Evolutionary conservation across 2,888 invertebrate genomes (phyloP).

Genomic region (Carcina quercana): DNA sequence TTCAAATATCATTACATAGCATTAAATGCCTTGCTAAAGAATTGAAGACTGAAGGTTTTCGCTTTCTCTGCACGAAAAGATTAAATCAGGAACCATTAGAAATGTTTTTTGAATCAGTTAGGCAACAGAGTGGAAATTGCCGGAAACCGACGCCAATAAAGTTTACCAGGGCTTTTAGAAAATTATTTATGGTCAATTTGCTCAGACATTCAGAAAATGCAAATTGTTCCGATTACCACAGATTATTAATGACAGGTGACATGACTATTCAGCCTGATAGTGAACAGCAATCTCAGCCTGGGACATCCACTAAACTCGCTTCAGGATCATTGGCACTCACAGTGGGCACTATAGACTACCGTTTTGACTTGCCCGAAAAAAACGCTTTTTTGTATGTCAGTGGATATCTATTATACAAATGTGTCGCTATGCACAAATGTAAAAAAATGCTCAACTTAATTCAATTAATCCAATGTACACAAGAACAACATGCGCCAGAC

Average conservation of each 20-base stretch:
- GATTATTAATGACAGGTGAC: neutral
- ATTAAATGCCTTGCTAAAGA: constrained; percentile 1
- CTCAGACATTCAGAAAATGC: constrained; percentile 3
- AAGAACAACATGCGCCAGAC: no score
- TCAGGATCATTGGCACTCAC: neutral
- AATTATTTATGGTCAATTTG: constrained; percentile 3
- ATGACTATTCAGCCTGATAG: no score
- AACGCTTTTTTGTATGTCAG: constrained; percentile 5
- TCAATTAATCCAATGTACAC: no score
- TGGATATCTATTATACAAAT: constrained; percentile 5
- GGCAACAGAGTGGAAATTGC: constrained; percentile 4
- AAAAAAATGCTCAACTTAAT: no score
- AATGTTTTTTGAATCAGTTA: constrained; percentile 4
- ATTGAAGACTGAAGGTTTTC: neutral
- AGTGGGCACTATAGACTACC: constrained; percentile 6
- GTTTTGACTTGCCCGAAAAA: constrained; percentile 6
- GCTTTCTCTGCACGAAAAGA: constrained; percentile 5
- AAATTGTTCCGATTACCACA: constrained; percentile 2
- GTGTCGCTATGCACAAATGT: constrained; percentile 2
- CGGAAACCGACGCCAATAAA: constrained; percentile 8
- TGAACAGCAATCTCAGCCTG: neutral
- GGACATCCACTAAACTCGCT: neutral
- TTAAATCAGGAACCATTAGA: constrained; percentile 4
- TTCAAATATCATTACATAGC: constrained; percentile 6
- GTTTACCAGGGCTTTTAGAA: constrained; percentile 5